phyloP scores from a whole-genome alignment of 2,113 vertebrate species.

The Etia nguti region DNA sequence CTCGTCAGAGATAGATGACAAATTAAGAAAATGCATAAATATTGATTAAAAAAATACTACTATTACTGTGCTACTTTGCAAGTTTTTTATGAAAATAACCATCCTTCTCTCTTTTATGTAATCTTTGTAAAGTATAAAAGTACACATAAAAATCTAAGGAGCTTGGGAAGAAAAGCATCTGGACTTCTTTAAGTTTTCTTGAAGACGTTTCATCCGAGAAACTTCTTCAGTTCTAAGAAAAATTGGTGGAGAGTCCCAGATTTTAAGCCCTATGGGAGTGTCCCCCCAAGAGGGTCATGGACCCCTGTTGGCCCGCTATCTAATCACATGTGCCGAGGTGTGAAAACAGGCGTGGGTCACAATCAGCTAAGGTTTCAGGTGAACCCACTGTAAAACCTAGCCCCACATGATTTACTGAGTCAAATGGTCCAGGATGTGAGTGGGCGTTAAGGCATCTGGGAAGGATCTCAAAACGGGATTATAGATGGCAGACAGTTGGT shows the following conservation, averaged over 20 bases:
- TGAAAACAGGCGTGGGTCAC: rapidly evolving
- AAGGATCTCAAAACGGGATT: rapidly evolving
- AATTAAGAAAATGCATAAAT: not conserved
- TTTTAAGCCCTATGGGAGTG: not conserved
- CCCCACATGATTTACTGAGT: not conserved
- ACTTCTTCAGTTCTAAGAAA: not conserved
- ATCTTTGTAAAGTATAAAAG: not conserved
- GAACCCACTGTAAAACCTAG: not conserved
- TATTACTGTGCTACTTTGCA: too few species aligned
- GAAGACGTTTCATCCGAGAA: not conserved
- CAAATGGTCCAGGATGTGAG: rapidly evolving
- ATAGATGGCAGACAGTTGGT: not conserved
- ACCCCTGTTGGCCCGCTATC: rapidly evolving
- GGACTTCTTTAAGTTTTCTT: not conserved
- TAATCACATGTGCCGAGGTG: rapidly evolving
- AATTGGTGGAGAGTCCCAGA: not conserved
- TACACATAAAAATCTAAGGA: rapidly evolving
- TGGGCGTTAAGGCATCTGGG: not conserved
- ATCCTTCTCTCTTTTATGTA: rapidly evolving
- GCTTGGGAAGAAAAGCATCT: not conserved
- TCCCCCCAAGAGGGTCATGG: not conserved
- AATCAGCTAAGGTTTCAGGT: rapidly evolving
- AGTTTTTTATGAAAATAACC: too few species aligned
- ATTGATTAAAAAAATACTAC: too few species aligned
- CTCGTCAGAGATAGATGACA: not conserved